A percentile compares a stretch with the other conserved stretches of the same genome.
Conservation (phyloP, 2,888 invertebrate genomes). For the Cosmopolites sordidus region DNA sequence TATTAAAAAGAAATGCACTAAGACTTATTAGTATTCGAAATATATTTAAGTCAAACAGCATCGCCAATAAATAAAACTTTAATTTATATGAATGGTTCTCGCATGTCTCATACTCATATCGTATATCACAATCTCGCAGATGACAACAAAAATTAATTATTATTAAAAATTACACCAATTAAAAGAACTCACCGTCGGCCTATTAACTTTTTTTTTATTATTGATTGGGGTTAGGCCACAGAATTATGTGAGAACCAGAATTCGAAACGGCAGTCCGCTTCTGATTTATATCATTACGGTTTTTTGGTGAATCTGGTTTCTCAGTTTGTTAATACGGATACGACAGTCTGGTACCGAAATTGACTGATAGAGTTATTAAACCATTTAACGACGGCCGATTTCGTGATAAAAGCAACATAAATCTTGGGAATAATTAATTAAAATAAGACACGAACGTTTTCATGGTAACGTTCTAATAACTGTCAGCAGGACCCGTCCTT, state of each 20-base stretch:
- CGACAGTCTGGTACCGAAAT: neutral
- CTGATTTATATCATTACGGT: slow-evolving; percentile 1
- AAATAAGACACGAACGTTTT: neutral
- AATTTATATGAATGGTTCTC: neutral
- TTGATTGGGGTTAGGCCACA: neutral
- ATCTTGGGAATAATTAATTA: neutral
- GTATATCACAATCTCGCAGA: neutral
- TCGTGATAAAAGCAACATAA: neutral
- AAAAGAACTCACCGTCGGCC: slow-evolving; percentile 7
- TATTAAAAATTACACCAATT: slow-evolving; percentile 13
- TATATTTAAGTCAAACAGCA: too few species aligned
- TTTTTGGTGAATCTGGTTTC: neutral
- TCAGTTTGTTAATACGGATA: too few species aligned
- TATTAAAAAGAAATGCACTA: too few species aligned
- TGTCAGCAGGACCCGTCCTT: neutral
- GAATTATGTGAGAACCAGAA: slow-evolving; percentile 4
- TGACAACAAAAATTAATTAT: slow-evolving; percentile 8
- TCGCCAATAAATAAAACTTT: too few species aligned
- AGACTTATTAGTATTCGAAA: too few species aligned
- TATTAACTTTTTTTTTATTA: slow-evolving; percentile 1
- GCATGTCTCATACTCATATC: slow-evolving; percentile 1
- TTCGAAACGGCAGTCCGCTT: neutral
- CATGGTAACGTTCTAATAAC: neutral
- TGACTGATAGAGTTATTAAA: neutral
- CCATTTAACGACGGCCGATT: neutral